A percentile compares a stretch with the other conserved stretches of the same genome.
Conservation (phyloP, 1,140 invertebrate species). For the Caenorhabditis latens region DNA sequence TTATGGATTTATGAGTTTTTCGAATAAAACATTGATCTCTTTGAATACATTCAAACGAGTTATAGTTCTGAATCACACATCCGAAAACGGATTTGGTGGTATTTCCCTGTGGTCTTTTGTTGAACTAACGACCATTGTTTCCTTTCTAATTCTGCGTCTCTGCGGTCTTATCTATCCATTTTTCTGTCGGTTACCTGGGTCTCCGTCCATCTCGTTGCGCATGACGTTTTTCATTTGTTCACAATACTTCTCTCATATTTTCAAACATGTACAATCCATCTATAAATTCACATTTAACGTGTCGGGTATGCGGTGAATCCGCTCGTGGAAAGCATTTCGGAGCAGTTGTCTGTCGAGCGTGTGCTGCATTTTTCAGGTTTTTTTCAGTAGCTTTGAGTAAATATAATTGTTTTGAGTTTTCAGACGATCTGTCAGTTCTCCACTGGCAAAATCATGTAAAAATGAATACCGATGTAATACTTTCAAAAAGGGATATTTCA, state of each 20-base stretch:
- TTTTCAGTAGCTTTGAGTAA: too few species aligned
- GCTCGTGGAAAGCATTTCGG: not conserved
- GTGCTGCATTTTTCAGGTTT: slow-evolving; percentile 6
- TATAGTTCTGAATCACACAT: too few species aligned
- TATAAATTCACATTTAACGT: not conserved
- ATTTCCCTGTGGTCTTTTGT: not conserved
- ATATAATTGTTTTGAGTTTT: not conserved
- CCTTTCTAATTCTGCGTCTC: not conserved
- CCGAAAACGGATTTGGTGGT: too few species aligned
- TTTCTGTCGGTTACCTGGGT: too few species aligned
- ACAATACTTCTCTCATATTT: too few species aligned
- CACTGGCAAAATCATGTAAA: not conserved
- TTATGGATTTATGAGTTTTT: not conserved
- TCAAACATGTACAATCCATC: not conserved
- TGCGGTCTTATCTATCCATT: not conserved
- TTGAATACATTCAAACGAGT: too few species aligned
- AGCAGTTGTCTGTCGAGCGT: not conserved
- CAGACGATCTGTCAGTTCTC: not conserved
- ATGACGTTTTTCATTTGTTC: too few species aligned
- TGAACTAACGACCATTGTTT: not conserved
- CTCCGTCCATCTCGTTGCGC: too few species aligned
- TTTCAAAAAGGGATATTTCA: not conserved
- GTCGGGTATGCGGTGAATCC: not conserved
- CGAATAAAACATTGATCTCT: not conserved
- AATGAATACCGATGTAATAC: not conserved